Evolutionary conservation across 2,888 invertebrate genomes (phyloP).

Genomic region (Mesoligia furuncula): DNA sequence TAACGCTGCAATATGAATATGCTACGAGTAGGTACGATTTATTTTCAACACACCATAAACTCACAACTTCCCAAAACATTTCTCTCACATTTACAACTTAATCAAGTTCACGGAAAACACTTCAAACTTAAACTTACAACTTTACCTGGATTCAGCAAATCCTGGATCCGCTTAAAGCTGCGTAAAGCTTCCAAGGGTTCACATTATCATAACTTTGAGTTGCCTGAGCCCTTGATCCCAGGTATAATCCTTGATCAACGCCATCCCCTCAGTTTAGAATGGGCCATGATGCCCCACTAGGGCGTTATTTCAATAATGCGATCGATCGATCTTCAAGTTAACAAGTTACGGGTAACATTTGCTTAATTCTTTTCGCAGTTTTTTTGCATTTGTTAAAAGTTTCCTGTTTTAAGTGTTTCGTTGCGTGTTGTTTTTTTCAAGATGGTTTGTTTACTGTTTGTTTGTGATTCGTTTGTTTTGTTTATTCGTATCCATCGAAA

Average conservation of each 20-base stretch:
- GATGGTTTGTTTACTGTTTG: slow-evolving; percentile 11
- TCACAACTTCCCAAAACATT: slow-evolving; percentile 14
- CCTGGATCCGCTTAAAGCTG: slow-evolving; percentile 69
- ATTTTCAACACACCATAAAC: slow-evolving; percentile 4
- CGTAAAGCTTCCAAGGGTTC: slow-evolving; percentile 73
- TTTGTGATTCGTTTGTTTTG: slow-evolving; percentile 1
- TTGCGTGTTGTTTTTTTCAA: slow-evolving; percentile 31
- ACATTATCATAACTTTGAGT: slow-evolving; percentile 88
- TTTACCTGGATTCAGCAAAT: slow-evolving; percentile 71
- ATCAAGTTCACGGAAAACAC: slow-evolving; percentile 57
- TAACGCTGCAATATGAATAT: background rate
- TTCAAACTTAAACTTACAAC: slow-evolving; percentile 58
- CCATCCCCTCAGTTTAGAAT: slow-evolving; percentile 47
- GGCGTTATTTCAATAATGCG: slow-evolving; percentile 63
- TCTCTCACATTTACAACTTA: slow-evolving; percentile 51
- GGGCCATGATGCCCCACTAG: slow-evolving; percentile 33
- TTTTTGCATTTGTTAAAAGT: slow-evolving; percentile 26
- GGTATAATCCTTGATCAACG: slow-evolving; percentile 79
- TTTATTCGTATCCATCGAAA: background rate
- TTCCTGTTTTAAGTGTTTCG: slow-evolving; percentile 14
- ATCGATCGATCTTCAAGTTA: slow-evolving; percentile 60
- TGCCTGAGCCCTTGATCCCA: slow-evolving; percentile 78
- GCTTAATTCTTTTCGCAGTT: slow-evolving; percentile 39
- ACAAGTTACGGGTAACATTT: slow-evolving; percentile 23
- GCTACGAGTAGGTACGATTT: background rate